Base-by-base conservation (phyloP, 2,797 vertebrate genomes). In the Pipistrellus nathusii region DNA sequence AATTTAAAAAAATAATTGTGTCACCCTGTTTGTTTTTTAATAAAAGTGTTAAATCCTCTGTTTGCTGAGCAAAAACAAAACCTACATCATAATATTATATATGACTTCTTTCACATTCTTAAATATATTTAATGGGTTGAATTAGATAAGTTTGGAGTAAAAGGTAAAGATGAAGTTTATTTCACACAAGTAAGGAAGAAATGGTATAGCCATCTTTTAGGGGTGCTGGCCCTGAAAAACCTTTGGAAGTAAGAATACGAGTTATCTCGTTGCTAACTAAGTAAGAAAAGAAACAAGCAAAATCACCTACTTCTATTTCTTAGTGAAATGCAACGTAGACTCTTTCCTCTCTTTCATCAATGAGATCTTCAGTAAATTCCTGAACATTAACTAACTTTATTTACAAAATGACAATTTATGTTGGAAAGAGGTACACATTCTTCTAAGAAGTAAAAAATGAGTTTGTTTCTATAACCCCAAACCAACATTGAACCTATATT, bases 31-130 rank as follows among this genome's bases (percentile, higher is more conserved):
- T 62, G 13, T 57, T 11, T 25, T 4, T 86, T 13, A 78, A 64
- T 88, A 27, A 59, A 86, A 76, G 3, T 66, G 5, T 80, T 81
- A 76, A 25, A 84, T 62, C 18, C 27, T 71, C 21, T 48, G 5
- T 69, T 90, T 94, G 15, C n/a, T 77, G n/a, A 76, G 20, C 76
- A 44, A 25, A 71, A 89, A 84, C 21, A 90, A 92, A 84, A 48
- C 71, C 14, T 91, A 72, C 25, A 72, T n/a, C 25, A 6, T 92
- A 25, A 44, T 53, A n/a, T n/a, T n/a, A n/a, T n/a, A n/a, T n/a
- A 62, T 9, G 66, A 78, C 69, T 4, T 69, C 15, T 94, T 94
- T 69, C 17, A 88, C 73, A 91, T 78, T 76, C 76, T 83, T 82
- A 93, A 95, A n/a, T 68, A 71, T 35, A 81, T 14, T 68, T 72